Evolutionary conservation across 1,140 invertebrate species (phyloP).

Genomic region (Aphelinus atriplicis): DNA sequence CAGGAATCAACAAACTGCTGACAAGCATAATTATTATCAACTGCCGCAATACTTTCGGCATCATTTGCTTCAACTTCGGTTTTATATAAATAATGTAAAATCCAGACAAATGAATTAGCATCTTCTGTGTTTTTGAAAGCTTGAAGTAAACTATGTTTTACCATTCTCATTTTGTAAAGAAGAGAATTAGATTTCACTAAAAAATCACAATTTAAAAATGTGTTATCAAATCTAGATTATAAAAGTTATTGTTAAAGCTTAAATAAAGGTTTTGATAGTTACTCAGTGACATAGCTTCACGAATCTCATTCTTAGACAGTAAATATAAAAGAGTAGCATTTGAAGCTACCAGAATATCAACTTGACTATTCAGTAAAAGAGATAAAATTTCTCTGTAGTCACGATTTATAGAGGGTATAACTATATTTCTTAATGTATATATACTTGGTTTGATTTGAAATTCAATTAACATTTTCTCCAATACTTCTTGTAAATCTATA

Average conservation of each 20-base stretch:
- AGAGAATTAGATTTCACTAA: background rate
- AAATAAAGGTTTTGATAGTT: background rate
- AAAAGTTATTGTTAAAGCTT: background rate
- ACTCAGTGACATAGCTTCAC: constrained; percentile 9
- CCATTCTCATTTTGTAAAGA: background rate
- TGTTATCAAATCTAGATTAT: background rate
- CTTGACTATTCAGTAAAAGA: background rate
- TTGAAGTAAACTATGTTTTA: constrained; percentile 8
- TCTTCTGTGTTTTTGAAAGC: constrained; percentile 24
- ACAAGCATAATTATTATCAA: constrained; percentile 2
- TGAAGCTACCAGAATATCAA: background rate
- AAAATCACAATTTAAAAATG: background rate
- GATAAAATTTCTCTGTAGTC: background rate
- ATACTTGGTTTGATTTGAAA: constrained; percentile 7
- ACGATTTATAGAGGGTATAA: constrained; percentile 7
- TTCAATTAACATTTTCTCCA: constrained; percentile 13
- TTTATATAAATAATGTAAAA: constrained; percentile 5
- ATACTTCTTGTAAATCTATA: background rate
- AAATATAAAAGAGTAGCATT: constrained; percentile 1
- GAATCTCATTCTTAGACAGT: constrained; percentile 13
- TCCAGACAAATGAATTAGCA: background rate
- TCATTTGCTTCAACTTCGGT: background rate
- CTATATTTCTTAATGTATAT: background rate
- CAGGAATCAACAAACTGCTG: constrained; percentile 14
- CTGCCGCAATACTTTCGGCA: background rate